Base-by-base conservation (phyloP, 2,113 vertebrate species). In the Synchiropus splendidus region DNA sequence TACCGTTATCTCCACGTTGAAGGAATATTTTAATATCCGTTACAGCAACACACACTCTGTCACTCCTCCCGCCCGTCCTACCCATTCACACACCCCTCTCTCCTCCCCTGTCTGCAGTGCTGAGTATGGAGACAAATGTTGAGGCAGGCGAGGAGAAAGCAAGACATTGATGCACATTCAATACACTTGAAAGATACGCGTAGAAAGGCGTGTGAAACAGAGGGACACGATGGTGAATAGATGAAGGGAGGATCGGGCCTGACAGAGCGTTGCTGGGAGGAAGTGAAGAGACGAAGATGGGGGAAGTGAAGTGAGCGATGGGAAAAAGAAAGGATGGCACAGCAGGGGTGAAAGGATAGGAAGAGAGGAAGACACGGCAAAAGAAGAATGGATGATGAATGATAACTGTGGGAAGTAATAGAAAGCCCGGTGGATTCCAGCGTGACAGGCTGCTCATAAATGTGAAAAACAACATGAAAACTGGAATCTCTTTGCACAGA, bases 11-110 rank as follows among this genome's bases (percentile, higher is more conserved):
- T 83, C 72, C 68, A 68, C 58, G 66, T 77, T 14, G 71, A 67
- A 84, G 82, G 81, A 85, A 85, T 84, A 85, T 83, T 85, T 85
- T 83, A 85, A 84, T 85, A 85, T 85, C 85, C 75, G 79, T 82
- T 85, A 81, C 74, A 80, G 61, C 67, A 65, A 71, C 65, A 70
- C 72, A 65, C 68, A 58, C 70, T 67, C 62, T 55, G 58, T 71
- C 64, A 57, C 53, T 56, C 67, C 21, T 27, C 54, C 46, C 55
- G 46, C 52, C 49, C 35, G 35, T 39, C 45, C 48, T 48, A 48
- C 41, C 39, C 39, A 53, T 50, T 34, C 47, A 51, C 17, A 51
- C 44, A 49, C 35, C 51, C 61, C 59, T 47, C 53, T 45, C 44
- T 52, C 49, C 36, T 33, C 27, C 48, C 16, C 45, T 49, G 45